Percentiles rank a stretch among this genome's conserved stretches.
Evolutionary conservation across 1,140 invertebrate species (phyloP).

Genomic region (Eulimnadia texana): DNA sequence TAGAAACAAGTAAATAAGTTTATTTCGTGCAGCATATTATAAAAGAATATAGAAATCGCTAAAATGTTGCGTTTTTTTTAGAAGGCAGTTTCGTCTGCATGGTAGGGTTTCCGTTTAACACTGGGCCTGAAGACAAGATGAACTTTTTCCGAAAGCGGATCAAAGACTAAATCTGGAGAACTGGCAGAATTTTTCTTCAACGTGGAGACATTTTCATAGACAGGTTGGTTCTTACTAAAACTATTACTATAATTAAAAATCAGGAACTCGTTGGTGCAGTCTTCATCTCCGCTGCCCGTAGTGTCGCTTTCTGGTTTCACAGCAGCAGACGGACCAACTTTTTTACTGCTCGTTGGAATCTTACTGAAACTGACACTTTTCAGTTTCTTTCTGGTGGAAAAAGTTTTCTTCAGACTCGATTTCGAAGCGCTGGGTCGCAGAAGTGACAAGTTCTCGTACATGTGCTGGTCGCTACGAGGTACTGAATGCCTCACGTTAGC

Average conservation of each 20-base stretch:
- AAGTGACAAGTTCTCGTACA: background rate
- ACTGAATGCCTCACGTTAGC: background rate
- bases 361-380: background rate
- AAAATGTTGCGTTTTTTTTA: no score
- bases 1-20: background rate
- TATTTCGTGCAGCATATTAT: background rate
- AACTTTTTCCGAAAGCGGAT: background rate
- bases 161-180: background rate
- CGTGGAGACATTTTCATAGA: background rate
- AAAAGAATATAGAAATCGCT: background rate
- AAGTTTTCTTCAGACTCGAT: background rate
- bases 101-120: background rate
- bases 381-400: background rate
- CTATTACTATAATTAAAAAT: background rate
- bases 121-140: background rate
- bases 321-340: background rate
- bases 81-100: background rate
- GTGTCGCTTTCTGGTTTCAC: background rate
- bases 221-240: background rate
- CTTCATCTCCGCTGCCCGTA: background rate
- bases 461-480: background rate
- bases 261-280: background rate
- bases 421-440: background rate
- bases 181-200: background rate
- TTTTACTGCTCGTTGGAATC: background rate